A percentile compares a stretch with the other conserved stretches of the same genome.
Evolutionary conservation across 2,888 invertebrate genomes (phyloP).

Genomic region (Eristalis intricaria): DNA sequence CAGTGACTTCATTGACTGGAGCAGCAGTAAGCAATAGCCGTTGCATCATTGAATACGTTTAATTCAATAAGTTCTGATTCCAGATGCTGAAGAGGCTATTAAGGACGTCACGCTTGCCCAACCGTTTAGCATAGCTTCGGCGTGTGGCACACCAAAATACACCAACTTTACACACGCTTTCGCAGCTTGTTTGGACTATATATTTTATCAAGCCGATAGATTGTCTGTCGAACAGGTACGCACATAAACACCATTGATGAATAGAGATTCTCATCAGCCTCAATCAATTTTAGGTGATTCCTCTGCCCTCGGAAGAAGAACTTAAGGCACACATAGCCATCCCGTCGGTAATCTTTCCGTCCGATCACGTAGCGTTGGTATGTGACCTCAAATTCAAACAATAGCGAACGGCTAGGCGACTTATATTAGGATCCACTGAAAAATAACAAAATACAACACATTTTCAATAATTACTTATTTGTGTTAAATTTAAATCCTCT

Average conservation of each 20-base stretch:
- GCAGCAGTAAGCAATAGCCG: constrained; percentile 85
- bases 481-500: constrained; percentile 79
- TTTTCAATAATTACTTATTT: constrained; percentile 73
- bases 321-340: constrained; percentile 88
- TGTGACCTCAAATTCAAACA: constrained; percentile 85
- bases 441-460: constrained; percentile 20
- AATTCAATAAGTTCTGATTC: background rate
- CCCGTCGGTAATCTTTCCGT: constrained; percentile 94
- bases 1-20: constrained; percentile 88
- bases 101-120: constrained; percentile 85
- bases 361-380: constrained; percentile 95
- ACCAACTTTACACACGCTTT: constrained; percentile 93
- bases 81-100: constrained; percentile 86
- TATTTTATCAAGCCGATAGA: constrained; percentile 88
- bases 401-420: background rate
- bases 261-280: background rate
- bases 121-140: constrained; percentile 86
- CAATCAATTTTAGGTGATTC: constrained; percentile 85
- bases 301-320: constrained; percentile 90
- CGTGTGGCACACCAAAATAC: constrained; percentile 91
- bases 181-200: constrained; percentile 95
- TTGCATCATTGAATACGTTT: background rate
- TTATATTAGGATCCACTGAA: constrained; percentile 30
- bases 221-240: constrained; percentile 85
- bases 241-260: background rate